These are phyloP conservation scores for Plectrocnemia conspersa DNA, from an alignment of 1,140 invertebrate species.

Conservation along the genomic window DNA sequence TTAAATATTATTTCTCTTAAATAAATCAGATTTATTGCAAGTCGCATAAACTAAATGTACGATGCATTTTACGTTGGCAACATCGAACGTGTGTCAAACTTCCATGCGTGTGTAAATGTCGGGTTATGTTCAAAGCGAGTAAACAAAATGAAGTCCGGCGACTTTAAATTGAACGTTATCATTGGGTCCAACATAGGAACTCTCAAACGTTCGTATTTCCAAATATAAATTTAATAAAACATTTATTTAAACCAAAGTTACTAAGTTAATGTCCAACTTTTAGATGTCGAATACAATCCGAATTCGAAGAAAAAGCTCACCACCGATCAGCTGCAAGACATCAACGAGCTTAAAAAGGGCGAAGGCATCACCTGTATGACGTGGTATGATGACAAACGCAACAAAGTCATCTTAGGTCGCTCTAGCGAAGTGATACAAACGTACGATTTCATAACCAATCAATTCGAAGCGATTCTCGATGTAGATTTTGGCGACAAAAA, in stretches of 20 bases:
- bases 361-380: slow-evolving; percentile 60
- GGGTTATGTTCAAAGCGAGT: too few relatives aligned
- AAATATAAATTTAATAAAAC: not conserved
- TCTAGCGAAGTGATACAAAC: slow-evolving; percentile 37
- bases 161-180: slow-evolving; percentile 44
- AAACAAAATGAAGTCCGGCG: slow-evolving; percentile 34
- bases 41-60: too few relatives aligned
- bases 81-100: too few relatives aligned
- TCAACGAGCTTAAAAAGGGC: slow-evolving; percentile 49
- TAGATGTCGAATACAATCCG: slow-evolving; percentile 48
- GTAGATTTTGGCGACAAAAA: slow-evolving; percentile 22
- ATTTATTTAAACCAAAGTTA: not conserved
- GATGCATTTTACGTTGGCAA: too few relatives aligned
- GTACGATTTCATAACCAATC: slow-evolving; percentile 13
- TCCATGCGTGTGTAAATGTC: too few relatives aligned
- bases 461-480: slow-evolving; percentile 10
- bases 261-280: slow-evolving; percentile 23
- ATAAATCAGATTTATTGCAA: too few relatives aligned
- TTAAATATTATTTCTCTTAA: too few relatives aligned
- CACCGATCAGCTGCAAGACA: slow-evolving; percentile 49
- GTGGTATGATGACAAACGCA: slow-evolving; percentile 63
- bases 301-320: slow-evolving; percentile 44
- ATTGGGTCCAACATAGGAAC: slow-evolving; percentile 47
- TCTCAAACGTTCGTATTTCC: slow-evolving; percentile 48
- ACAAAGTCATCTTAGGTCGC: slow-evolving; percentile 61